Base-by-base conservation (phyloP, 53 echinoderm and acorn worm genomes). In the Hippasteria phrygiana region DNA sequence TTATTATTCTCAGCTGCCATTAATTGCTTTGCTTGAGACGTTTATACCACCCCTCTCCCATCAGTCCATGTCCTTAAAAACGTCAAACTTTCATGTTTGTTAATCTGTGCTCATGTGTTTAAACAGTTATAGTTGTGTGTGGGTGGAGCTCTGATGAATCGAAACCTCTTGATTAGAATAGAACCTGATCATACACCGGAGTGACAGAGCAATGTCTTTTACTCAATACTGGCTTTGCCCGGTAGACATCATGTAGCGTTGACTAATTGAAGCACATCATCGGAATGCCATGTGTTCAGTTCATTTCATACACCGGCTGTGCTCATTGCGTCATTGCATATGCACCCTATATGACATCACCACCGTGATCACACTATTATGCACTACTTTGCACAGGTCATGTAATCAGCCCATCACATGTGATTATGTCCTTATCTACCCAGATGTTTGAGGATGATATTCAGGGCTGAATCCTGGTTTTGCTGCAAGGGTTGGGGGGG, bases 271-370 rank as follows among this genome's bases (percentile, higher is more conserved):
- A 47, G 76, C 51, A 33, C 33, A 3, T 48, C 48, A 14, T 14
- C 51, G n/a, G n/a, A 74, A 66, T 39, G 26, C 55, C 78, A 39
- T 78, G 78, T 78, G 78, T 8, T 78, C 38, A 12, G 37, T n/a
- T 53, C 33, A 22, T 78, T 78, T 78, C 78, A 78, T 59, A 36
- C n/a, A 37, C 55, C 51, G 33, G 76, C 54, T 76, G 76, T 76
- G 31, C 35, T 50, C 20, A 3, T 3, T 59, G 59, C 59, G 59
- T 59, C 26, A 59, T 59, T 24, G 59, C 26, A 59, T 26, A 9
- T 2, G 20, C 20, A 26, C 59, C 18, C 20, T 50, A 10, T 67
- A 18, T 50, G 34, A 50, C 50, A n/a, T 48, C 50, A 50, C 51
- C n/a, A 43, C 12, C 51, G 17, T 53, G 51, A 18, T 51, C 76